Evolutionary conservation across 2,113 vertebrate genomes (phyloP), one percentile per base, ranked within the genome.

Genomic region (Paralichthys olivaceus): DNA sequence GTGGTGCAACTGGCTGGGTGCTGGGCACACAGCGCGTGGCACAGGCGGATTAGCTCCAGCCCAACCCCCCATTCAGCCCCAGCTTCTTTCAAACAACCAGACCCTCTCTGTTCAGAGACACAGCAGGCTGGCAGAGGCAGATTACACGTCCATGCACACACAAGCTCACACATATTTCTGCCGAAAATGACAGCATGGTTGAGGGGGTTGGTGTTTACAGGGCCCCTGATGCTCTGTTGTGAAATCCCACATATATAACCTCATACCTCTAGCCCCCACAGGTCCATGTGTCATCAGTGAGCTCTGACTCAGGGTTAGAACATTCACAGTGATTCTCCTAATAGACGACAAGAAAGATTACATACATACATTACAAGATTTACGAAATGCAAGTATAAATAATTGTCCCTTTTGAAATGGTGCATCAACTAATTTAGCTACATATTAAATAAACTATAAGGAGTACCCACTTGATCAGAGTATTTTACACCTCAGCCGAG

Each of bases 41-140:
- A 79, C 76, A 75, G 81, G 69, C 75, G 79, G 93, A 94, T 94
- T 92, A 94, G 87, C 81, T 70, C 59, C 54, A 60, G 73, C 79
- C 60, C 84, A 67, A 78, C 79, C 85, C 79, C 85, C 75, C 62
- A 58, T 81, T 72, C 68, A 77, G 55, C 78, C 59, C 79, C 84
- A 80, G 62, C 70, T 67, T 68, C 81, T 85, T 87, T 86, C 87
- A 85, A 91, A 90, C 83, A 80, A 19, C 77, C 75, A 84, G 64
- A 45, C 80, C 75, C 59, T 54, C 67, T 86, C 75, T 73, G 81
- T 75, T 69, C 66, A 69, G 61, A 81, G 86, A 84, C 73, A 72
- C 77, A 49, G 85, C 68, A 81, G 86, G 84, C 87, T 93, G 91
- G 78, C 58, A 63, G 74, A 69, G 71, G 82, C 85, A 92, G 91